Conservation (phyloP, 2,797 vertebrate genomes). For the Ctenochaetus hawaiiensis region DNA sequence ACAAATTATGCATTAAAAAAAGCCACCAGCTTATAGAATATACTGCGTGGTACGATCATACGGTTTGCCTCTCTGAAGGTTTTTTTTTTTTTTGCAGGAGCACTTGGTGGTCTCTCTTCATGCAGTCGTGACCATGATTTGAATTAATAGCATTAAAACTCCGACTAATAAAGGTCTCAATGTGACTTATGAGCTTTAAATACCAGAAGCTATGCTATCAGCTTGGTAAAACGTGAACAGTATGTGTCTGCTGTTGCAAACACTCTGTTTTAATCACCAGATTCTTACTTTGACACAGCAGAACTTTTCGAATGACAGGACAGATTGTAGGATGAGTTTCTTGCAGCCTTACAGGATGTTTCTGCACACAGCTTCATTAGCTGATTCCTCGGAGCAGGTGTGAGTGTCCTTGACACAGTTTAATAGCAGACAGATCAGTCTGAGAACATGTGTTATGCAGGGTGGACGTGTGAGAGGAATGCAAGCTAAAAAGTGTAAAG, state of each 20-base stretch:
- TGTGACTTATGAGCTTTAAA: conserved; percentile 4
- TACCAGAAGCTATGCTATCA: conserved; percentile 31
- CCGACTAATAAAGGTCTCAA: conserved; percentile 4
- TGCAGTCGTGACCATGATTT: neutral
- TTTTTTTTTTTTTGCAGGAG: conserved; percentile 1
- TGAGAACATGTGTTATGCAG: conserved; percentile 19
- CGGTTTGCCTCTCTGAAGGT: conserved; percentile 13
- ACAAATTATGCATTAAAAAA: conserved; percentile 37
- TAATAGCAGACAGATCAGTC: conserved; percentile 29
- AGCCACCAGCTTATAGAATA: conserved; percentile 2
- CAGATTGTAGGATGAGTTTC: conserved; percentile 69
- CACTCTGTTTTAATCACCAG: conserved; percentile 55
- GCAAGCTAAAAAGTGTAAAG: neutral
- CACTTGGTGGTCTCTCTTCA: conserved; percentile 1
- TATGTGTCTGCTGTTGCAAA: conserved; percentile 20
- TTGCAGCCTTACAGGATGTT: conserved; percentile 49
- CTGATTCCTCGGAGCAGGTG: conserved; percentile 59
- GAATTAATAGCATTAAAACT: neutral
- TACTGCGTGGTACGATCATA: neutral
- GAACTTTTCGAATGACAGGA: conserved; percentile 61
- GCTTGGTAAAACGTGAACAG: neutral
- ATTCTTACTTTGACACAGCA: conserved; percentile 63
- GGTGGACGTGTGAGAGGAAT: conserved; percentile 11
- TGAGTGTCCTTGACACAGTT: conserved; percentile 45
- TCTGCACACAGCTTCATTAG: conserved; percentile 53